Conservation (phyloP, 1,140 invertebrate species). For the Ostrea edulis region DNA sequence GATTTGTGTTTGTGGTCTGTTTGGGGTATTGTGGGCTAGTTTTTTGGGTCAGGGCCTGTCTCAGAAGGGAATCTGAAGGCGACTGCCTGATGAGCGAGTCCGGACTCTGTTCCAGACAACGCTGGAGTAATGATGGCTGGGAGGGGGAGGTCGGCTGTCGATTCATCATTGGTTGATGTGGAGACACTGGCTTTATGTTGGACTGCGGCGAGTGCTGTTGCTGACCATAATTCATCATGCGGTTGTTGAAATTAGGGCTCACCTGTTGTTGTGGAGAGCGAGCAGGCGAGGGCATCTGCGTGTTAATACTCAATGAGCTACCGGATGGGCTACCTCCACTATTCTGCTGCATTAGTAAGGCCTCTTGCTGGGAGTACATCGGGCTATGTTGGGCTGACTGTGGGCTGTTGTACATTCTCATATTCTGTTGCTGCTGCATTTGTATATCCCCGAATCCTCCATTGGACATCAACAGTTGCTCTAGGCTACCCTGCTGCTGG, state of each 20-base stretch:
- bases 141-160: conserved; percentile 52
- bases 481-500: conserved; percentile 56
- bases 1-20: conserved; percentile 28
- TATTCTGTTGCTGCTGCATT: conserved; percentile 48
- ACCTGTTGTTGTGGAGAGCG: conserved; percentile 66
- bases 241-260: conserved; percentile 65
- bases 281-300: conserved; percentile 63
- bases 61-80: conserved; percentile 67
- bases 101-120: conserved; percentile 61
- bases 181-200: conserved; percentile 58
- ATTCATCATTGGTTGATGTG: conserved; percentile 51
- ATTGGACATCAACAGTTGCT: conserved; percentile 48
- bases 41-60: conserved; percentile 69
- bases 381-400: conserved; percentile 55
- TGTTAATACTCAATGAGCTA: conserved; percentile 63
- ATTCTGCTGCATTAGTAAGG: conserved; percentile 50
- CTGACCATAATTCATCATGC: conserved; percentile 40
- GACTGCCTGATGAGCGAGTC: conserved; percentile 72
- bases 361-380: conserved; percentile 54
- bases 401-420: conserved; percentile 47
- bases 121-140: conserved; percentile 63
- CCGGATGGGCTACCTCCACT: conserved; percentile 47
- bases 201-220: conserved; percentile 55
- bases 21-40: conserved; percentile 42
- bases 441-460: conserved; percentile 41